Conservation (phyloP, 53 echinoderm and acorn worm genomes). For the Zoroaster sp. region DNA sequence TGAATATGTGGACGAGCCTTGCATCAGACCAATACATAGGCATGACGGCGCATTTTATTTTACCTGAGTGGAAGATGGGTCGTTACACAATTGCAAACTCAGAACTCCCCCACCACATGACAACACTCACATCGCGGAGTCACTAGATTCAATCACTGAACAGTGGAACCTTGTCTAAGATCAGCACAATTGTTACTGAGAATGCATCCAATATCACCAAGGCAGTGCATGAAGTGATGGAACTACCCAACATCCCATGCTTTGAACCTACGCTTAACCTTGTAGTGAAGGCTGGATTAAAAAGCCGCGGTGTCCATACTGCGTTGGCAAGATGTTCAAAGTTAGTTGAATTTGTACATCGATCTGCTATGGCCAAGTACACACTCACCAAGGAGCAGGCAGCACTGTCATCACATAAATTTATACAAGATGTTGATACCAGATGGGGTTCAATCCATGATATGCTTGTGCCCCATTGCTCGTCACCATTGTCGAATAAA, state of each 20-base stretch:
- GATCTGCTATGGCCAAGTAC: slow-evolving; percentile 18
- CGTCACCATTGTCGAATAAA: not conserved
- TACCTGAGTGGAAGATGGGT: not conserved
- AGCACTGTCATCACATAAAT: slow-evolving; percentile 23
- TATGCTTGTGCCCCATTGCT: not conserved
- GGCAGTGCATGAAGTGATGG: not conserved
- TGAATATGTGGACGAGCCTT: slow-evolving; percentile 20
- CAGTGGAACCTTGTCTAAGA: slow-evolving; percentile 42
- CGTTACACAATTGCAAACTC: slow-evolving; percentile 33
- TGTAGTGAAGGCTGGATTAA: slow-evolving; percentile 18
- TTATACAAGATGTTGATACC: not conserved
- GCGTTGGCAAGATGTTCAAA: not conserved
- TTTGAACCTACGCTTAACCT: slow-evolving; percentile 56
- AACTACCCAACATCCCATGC: not conserved
- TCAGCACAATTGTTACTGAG: slow-evolving; percentile 41
- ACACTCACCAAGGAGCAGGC: slow-evolving; percentile 25
- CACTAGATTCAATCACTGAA: not conserved
- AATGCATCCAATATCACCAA: slow-evolving; percentile 48
- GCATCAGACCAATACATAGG: slow-evolving; percentile 27
- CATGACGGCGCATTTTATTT: slow-evolving; percentile 40
- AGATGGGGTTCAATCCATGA: slow-evolving; percentile 14
- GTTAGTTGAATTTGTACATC: slow-evolving; percentile 27
- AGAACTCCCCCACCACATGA: slow-evolving; percentile 36
- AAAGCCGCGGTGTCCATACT: not conserved
- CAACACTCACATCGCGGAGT: not conserved